Evolutionary conservation across 2,888 invertebrate species (phyloP).

Genomic region (Calliscelio sp.): DNA sequence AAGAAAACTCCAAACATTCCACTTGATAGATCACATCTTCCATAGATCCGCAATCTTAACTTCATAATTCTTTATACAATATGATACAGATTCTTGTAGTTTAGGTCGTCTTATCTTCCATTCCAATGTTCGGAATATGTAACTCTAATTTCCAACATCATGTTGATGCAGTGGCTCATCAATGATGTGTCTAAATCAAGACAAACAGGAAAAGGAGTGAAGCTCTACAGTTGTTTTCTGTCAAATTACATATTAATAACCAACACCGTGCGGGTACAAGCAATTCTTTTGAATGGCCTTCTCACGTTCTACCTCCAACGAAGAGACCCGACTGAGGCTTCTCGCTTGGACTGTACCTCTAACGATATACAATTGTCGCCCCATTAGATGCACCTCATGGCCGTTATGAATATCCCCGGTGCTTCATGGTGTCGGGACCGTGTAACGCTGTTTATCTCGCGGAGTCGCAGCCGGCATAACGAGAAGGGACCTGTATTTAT

Average conservation of each 20-base stretch:
- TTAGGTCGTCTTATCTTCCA: too few species aligned
- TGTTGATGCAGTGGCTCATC: too few species aligned
- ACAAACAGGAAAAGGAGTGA: background rate
- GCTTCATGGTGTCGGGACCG: slow-evolving; percentile 76
- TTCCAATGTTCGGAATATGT: too few species aligned
- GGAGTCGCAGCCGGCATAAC: slow-evolving; percentile 68
- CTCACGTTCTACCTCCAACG: slow-evolving; percentile 69
- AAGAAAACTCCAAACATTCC: too few species aligned
- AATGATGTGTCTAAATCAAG: background rate
- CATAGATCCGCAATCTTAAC: too few species aligned
- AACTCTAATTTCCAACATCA: too few species aligned
- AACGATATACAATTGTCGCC: slow-evolving; percentile 85
- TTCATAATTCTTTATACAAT: too few species aligned
- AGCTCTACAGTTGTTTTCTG: background rate
- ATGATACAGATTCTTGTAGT: too few species aligned
- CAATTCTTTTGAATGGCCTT: slow-evolving; percentile 43
- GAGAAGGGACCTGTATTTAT: slow-evolving; percentile 74
- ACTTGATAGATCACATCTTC: too few species aligned
- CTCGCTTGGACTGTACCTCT: slow-evolving; percentile 80
- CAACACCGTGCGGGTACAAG: background rate
- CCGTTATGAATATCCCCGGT: slow-evolving; percentile 81
- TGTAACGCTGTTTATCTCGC: slow-evolving; percentile 82
- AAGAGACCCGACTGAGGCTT: slow-evolving; percentile 74
- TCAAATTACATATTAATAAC: slow-evolving; percentile 51
- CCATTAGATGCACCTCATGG: slow-evolving; percentile 83